These are phyloP conservation scores for Scalopus aquaticus DNA, from an alignment of 2,113 vertebrate genomes.

Conservation along the genomic window DNA sequence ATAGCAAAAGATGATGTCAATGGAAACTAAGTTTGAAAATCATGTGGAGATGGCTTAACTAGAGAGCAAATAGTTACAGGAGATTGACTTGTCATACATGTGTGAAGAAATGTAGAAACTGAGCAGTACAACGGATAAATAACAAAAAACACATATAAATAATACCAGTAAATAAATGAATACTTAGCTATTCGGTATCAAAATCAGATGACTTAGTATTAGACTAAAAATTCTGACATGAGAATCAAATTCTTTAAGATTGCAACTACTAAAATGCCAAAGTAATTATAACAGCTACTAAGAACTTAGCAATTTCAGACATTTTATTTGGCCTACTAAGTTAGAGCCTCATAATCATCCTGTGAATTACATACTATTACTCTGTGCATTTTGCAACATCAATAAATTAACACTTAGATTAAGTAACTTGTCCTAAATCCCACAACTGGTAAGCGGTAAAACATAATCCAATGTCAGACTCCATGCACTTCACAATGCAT, in stretches of 20 bases:
- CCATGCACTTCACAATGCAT: background rate
- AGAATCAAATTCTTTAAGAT: background rate
- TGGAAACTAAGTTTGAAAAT: background rate
- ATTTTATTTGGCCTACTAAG: background rate
- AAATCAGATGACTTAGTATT: conserved; percentile 2
- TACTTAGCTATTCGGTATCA: background rate
- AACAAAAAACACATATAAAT: background rate
- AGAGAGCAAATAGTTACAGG: background rate
- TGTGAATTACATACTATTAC: background rate
- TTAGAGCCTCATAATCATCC: background rate
- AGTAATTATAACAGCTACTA: background rate
- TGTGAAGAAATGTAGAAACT: background rate
- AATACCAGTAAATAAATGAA: background rate
- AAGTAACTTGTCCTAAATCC: background rate
- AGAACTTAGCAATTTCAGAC: background rate
- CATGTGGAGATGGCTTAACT: background rate
- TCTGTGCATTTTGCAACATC: background rate
- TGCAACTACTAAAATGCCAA: background rate
- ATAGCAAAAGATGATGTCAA: background rate
- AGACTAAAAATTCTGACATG: conserved; percentile 25
- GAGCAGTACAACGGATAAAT: background rate
- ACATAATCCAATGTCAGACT: background rate
- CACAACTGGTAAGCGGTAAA: background rate
- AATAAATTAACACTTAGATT: background rate
- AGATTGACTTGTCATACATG: background rate